These are phyloP conservation scores for Hemitrygon akajei DNA, from an alignment of 2,797 vertebrate species.

Conservation along the genomic window DNA sequence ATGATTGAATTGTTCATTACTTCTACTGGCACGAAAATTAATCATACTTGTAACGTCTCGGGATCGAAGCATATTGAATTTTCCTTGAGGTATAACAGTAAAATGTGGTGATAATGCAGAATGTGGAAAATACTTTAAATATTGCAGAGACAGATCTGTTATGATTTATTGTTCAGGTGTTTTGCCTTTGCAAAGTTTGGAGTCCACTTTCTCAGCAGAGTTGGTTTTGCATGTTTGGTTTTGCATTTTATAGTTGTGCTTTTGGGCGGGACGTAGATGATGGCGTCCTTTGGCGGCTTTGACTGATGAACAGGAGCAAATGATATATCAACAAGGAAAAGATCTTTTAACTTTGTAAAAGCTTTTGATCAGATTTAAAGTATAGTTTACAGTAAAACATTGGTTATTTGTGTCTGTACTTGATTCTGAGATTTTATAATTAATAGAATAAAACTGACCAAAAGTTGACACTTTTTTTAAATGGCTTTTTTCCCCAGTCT, in stretches of 20 bases:
- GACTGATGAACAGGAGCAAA: not conserved
- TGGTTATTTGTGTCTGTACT: not conserved
- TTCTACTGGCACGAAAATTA: constrained; percentile 7
- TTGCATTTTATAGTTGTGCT: not conserved
- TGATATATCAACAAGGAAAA: no score
- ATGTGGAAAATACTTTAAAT: not conserved
- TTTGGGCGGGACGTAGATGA: no score
- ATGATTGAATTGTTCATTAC: not conserved
- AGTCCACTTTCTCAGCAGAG: not conserved
- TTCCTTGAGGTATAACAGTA: not conserved
- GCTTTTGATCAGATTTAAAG: not conserved
- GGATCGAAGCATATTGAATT: not conserved
- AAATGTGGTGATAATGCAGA: not conserved
- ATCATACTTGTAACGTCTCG: not conserved
- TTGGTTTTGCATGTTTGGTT: no score
- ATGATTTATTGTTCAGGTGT: not conserved
- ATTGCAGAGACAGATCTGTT: not conserved
- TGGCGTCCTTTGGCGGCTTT: not conserved
- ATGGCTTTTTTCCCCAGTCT: not conserved
- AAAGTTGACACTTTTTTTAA: not conserved
- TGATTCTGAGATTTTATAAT: not conserved
- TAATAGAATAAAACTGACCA: no score
- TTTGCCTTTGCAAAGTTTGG: not conserved
- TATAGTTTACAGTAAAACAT: not conserved
- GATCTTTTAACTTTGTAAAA: not conserved